Evolutionary conservation across 2,888 invertebrate species (phyloP).

Genomic region (Temnothorax rugatulus): DNA sequence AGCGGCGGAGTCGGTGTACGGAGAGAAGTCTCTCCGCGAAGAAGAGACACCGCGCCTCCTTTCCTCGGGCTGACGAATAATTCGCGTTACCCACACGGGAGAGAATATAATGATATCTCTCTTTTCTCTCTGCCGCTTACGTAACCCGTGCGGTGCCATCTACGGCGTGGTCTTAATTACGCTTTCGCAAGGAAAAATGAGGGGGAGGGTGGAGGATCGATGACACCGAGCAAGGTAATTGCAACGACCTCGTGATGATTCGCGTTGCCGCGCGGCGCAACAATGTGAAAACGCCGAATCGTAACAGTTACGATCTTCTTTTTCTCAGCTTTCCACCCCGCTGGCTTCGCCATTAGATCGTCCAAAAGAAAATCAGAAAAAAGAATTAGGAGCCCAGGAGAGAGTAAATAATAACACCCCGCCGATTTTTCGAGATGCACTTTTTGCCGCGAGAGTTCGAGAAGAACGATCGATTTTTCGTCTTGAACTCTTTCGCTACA

Average conservation of each 20-base stretch:
- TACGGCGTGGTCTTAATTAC: conserved; percentile 50
- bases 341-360: neutral
- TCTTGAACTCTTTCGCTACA: neutral
- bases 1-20: neutral
- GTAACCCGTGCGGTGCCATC: conserved; percentile 31
- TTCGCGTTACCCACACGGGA: conserved; percentile 32
- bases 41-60: conserved; percentile 17
- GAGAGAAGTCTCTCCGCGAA: neutral
- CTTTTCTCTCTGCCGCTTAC: conserved; percentile 17
- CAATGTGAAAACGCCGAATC: conserved; percentile 31
- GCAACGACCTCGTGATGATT: neutral
- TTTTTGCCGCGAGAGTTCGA: neutral
- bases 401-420: neutral
- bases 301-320: neutral
- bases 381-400: neutral
- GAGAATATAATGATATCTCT: conserved; percentile 31
- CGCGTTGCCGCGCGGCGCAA: neutral
- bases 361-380: neutral
- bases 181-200: conserved; percentile 52
- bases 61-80: conserved; percentile 23
- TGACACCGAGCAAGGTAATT: conserved; percentile 43
- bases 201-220: conserved; percentile 16
- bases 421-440: neutral
- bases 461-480: neutral
- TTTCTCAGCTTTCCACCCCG: conserved; percentile 17